A percentile compares a stretch with the other conserved stretches of the same genome.
Conservation (phyloP, 2,797 vertebrate species). For the Chanos chanos region DNA sequence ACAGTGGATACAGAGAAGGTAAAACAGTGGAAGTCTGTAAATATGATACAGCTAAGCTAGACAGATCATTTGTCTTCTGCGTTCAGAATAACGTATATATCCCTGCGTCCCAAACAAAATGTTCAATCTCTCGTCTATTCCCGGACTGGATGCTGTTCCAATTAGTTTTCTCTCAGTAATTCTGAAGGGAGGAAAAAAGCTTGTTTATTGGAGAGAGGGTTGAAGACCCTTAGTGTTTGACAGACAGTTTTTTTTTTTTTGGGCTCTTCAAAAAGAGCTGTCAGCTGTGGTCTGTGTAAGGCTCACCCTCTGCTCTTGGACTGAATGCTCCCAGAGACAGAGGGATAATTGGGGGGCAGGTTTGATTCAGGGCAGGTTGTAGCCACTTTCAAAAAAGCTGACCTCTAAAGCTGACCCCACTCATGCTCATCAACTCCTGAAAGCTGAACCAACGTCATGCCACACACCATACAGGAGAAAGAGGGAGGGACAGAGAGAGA, state of each 20-base stretch:
- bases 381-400: constrained; percentile 11
- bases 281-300: not conserved
- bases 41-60: no score
- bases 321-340: not conserved
- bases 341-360: not conserved
- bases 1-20: no score
- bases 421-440: not conserved
- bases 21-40: no score
- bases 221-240: not conserved
- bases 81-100: no score
- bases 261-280: not conserved
- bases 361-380: not conserved
- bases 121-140: not conserved
- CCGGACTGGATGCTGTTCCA: constrained; percentile 4
- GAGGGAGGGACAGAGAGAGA: not conserved
- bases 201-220: not conserved
- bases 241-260: not conserved
- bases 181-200: not conserved
- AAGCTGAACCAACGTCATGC: not conserved
- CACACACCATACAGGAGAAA: not conserved
- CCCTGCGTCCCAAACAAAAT: no score
- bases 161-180: not conserved
- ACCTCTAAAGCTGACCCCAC: not conserved
- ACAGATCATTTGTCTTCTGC: no score
- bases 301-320: no score